Percentiles rank a stretch among this genome's conserved stretches.
Conservation (phyloP, 2,797 vertebrate species). For the Anomalospiza imberbis region DNA sequence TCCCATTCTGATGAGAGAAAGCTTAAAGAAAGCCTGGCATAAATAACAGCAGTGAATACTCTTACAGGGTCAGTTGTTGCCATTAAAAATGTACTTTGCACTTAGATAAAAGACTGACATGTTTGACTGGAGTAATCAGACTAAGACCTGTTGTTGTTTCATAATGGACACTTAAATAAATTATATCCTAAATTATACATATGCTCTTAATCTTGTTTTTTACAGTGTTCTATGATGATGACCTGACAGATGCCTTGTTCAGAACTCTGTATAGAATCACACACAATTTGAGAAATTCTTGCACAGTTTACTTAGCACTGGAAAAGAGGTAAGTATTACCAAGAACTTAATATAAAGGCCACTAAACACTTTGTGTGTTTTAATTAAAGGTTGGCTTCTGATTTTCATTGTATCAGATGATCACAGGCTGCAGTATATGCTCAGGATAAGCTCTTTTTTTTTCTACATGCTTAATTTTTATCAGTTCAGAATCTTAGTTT, state of each 20-base stretch:
- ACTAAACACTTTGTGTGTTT: neutral
- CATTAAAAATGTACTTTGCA: neutral
- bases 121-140: neutral
- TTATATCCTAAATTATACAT: neutral
- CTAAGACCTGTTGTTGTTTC: neutral
- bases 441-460: neutral
- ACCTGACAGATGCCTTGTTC: slow-evolving; percentile 88
- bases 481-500: neutral
- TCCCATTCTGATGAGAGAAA: neutral
- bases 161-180: neutral
- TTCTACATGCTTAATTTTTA: neutral
- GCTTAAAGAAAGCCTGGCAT: neutral
- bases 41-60: neutral
- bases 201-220: neutral
- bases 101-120: neutral
- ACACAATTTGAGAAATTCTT: slow-evolving; percentile 73
- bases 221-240: slow-evolving; percentile 91
- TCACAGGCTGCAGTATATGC: neutral
- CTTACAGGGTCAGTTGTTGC: neutral
- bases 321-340: slow-evolving; percentile 84
- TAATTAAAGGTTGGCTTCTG: neutral
- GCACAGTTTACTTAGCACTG: slow-evolving; percentile 81
- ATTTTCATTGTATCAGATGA: neutral
- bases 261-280: slow-evolving; percentile 80
- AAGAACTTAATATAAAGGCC: neutral